Base-by-base conservation (phyloP, 1,140 invertebrate genomes). In the Brachionus asplanchnoidis region DNA sequence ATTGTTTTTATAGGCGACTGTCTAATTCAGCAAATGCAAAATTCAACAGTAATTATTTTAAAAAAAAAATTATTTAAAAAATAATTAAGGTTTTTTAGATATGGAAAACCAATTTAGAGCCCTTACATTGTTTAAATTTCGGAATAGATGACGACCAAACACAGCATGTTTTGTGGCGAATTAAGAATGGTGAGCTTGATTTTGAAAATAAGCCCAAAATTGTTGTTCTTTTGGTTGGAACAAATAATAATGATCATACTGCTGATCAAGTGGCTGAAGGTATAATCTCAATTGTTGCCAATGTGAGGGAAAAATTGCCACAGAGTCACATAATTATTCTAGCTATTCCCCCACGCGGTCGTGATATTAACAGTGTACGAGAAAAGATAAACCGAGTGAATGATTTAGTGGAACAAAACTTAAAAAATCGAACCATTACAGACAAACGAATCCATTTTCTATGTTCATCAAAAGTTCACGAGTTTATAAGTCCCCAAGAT, bases 1-100 rank as follows among this genome's bases (percentile, higher is more conserved):
- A 94, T 97, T n/a, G 91, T 96, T 80, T 95, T 96, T 87, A 92
- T 96, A 65, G 95, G 95, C 7, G 95, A 96, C 90, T 95, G 94
- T 60, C 92, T 95, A 75, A 91, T 96, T 84, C 92, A 93, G 89
- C 92, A 93, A 42, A 89, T 96, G 86, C 92, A 93, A 87, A 93
- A 94, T 87, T 93, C 93, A 42, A 93, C 94, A 85, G 90, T 91
- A 87, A 86, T 36, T 86, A 85, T 36, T 50, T n/a, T n/a, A n/a
- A 36, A 40, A 36, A 26, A 23, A 85, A 75, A 42, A 46, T 70
- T 42, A 17, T 53, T 44, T n/a, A 42, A 4, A 26, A n/a, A 26
- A 12, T 36, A 28, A 68, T 14, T 11, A 56, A 50, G 68, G 0
- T 36, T 46, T 75, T 80, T 9, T 84, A 91, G 90, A 92, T 95